Percentiles rank a stretch among this genome's conserved stretches.
phyloP scores from a whole-genome alignment of 2,797 vertebrate species.

The Microchirus variegatus region DNA sequence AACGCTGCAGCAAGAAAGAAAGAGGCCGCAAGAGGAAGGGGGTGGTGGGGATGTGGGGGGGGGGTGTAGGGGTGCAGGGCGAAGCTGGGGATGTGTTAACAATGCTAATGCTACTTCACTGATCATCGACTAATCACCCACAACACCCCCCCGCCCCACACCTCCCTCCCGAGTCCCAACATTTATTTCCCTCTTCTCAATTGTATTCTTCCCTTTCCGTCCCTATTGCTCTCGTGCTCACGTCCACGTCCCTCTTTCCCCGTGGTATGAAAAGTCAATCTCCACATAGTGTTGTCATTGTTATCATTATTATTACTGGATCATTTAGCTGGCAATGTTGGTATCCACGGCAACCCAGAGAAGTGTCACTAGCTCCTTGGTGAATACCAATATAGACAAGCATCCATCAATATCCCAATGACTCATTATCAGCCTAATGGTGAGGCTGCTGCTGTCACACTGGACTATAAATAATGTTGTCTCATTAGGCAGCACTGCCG shows the following conservation, averaged over 20 bases:
- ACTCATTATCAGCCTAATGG: constrained; percentile 76
- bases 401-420: constrained; percentile 75
- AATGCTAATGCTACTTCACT: constrained; percentile 79
- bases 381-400: constrained; percentile 78
- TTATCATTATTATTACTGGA: constrained; percentile 77
- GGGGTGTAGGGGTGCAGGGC: constrained; percentile 10
- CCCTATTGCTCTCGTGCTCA: constrained; percentile 26
- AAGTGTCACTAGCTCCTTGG: constrained; percentile 68
- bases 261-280: constrained; percentile 59
- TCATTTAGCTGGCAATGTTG: constrained; percentile 70
- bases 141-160: constrained; percentile 8
- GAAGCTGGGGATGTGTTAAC: constrained; percentile 71
- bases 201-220: constrained; percentile 27
- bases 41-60: constrained; percentile 24
- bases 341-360: constrained; percentile 75
- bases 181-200: constrained; percentile 35
- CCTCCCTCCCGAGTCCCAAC: background rate
- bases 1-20: constrained; percentile 82
- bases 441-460: constrained; percentile 60
- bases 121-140: constrained; percentile 62
- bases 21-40: constrained; percentile 68
- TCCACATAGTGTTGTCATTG: constrained; percentile 67
- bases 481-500: constrained; percentile 59
- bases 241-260: constrained; percentile 52
- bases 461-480: constrained; percentile 73